phyloP scores from a whole-genome alignment of 2,888 invertebrate genomes.

The Phragmatobia fuliginosa region DNA sequence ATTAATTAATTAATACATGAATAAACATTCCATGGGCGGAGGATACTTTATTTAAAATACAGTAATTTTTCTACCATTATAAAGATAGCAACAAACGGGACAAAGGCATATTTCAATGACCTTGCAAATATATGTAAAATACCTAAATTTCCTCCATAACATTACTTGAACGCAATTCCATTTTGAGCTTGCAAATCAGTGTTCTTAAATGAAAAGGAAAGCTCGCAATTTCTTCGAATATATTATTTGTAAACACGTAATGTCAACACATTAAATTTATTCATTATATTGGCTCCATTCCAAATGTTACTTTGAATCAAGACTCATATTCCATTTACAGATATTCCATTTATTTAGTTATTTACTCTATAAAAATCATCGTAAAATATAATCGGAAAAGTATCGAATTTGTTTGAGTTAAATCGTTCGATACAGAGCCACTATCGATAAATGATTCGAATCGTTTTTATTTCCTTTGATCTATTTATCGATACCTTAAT shows the following conservation, averaged over 20 bases:
- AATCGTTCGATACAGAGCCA: constrained; percentile 33
- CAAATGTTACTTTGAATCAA: constrained; percentile 31
- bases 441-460: constrained; percentile 8
- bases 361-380: constrained; percentile 41
- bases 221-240: constrained; percentile 21
- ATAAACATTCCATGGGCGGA: neutral
- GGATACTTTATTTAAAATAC: neutral
- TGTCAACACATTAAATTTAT: constrained; percentile 42
- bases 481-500: constrained; percentile 16
- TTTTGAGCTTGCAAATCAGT: constrained; percentile 12
- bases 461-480: constrained; percentile 21
- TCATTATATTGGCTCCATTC: constrained; percentile 37
- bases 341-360: constrained; percentile 44
- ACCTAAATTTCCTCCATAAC: neutral
- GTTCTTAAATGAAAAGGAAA: constrained; percentile 21
- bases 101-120: neutral
- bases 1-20: too few relatives aligned
- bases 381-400: constrained; percentile 34
- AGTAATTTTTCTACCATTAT: neutral
- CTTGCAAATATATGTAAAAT: neutral
- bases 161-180: neutral
- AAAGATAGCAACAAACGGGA: neutral
- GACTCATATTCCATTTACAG: constrained; percentile 28
- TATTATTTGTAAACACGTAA: constrained; percentile 36
- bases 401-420: constrained; percentile 23